A percentile compares a stretch with the other conserved stretches of the same genome.
Evolutionary conservation across 2,888 invertebrate genomes (phyloP).

Genomic region (Epiblema foenella): DNA sequence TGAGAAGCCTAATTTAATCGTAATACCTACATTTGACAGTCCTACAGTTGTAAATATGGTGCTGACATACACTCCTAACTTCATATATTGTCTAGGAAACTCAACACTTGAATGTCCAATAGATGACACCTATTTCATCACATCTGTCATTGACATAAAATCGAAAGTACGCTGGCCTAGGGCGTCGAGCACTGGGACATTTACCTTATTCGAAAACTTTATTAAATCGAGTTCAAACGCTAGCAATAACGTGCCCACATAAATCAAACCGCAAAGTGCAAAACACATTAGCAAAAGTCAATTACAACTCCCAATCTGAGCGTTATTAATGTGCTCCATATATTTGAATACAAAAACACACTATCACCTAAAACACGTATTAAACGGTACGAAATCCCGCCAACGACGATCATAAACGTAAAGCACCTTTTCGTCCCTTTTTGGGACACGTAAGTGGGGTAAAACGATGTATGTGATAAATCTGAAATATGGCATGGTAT

Average conservation of each 20-base stretch:
- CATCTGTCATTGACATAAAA: too few species aligned
- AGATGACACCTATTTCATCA: too few species aligned
- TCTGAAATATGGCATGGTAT: constrained; percentile 26
- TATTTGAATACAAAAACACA: constrained; percentile 40
- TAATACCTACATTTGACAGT: too few species aligned
- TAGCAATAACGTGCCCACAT: constrained; percentile 18
- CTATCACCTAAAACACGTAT: constrained; percentile 42
- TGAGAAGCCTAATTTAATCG: too few species aligned
- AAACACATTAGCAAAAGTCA: constrained; percentile 44
- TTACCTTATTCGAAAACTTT: too few species aligned
- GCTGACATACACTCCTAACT: too few species aligned
- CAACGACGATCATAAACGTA: constrained; percentile 39
- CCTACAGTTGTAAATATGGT: too few species aligned
- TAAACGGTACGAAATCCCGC: constrained; percentile 38
- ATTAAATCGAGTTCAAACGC: constrained; percentile 15
- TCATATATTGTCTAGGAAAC: too few species aligned
- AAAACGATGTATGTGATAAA: constrained; percentile 40
- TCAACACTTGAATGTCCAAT: too few species aligned
- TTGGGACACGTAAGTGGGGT: constrained; percentile 22
- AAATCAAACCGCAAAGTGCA: constrained; percentile 41
- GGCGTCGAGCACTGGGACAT: too few species aligned
- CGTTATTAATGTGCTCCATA: constrained; percentile 42
- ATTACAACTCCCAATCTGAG: constrained; percentile 33
- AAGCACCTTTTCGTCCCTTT: constrained; percentile 44
- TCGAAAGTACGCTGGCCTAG: too few species aligned